phyloP scores from a whole-genome alignment of 2,797 vertebrate species.

The Vespertilio murinus region DNA sequence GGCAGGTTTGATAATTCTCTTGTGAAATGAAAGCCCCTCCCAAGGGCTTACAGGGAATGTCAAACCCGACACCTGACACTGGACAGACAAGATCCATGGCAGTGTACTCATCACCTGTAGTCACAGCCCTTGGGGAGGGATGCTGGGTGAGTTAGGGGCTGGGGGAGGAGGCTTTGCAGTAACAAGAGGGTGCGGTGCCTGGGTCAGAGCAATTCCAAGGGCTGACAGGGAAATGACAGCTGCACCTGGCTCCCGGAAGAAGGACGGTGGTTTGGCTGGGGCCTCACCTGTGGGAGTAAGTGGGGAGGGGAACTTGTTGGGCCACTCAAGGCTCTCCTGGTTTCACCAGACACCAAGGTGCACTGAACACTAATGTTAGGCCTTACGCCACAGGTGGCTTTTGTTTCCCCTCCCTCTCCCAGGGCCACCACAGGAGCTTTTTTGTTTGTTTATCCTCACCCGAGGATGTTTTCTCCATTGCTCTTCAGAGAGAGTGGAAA shows the following conservation, averaged over 20 bases:
- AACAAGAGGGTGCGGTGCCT: neutral
- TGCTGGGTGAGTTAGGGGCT: neutral
- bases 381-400: neutral
- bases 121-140: no score
- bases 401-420: neutral
- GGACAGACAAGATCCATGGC: fast-evolving
- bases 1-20: neutral
- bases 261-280: no score
- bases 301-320: neutral
- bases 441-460: no score
- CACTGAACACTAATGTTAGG: fast-evolving
- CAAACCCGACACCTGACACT: fast-evolving
- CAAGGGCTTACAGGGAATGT: neutral
- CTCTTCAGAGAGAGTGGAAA: no score
- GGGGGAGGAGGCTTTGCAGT: neutral
- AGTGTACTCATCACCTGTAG: neutral
- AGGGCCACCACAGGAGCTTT: neutral
- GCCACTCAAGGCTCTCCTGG: neutral
- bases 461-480: no score
- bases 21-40: neutral
- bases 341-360: neutral
- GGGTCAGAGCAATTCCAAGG: neutral
- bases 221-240: neutral
- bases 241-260: fast-evolving
- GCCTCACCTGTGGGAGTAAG: fast-evolving